These are phyloP conservation scores for Rousettus madagascariensis DNA, from an alignment of 2,797 vertebrate genomes.

Conservation along the genomic window DNA sequence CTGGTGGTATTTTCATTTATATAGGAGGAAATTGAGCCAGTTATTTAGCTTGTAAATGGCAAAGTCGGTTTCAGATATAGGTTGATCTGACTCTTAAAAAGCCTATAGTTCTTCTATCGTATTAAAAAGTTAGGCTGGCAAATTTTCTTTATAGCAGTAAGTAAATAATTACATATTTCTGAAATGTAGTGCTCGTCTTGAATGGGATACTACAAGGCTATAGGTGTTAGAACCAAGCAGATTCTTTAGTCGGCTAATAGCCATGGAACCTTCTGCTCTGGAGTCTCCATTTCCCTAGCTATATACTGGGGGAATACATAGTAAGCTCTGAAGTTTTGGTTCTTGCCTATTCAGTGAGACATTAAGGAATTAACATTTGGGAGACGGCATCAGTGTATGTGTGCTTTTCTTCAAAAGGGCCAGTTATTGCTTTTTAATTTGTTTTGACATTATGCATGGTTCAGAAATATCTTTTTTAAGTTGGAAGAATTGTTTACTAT, in stretches of 20 bases:
- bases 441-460: not conserved
- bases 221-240: not conserved
- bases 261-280: not conserved
- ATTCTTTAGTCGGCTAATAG: not conserved
- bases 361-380: not conserved
- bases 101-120: not conserved
- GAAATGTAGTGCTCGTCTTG: not conserved
- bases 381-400: not conserved
- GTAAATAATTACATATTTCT: conserved; percentile 20
- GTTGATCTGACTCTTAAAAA: conserved; percentile 15
- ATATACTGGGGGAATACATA: not conserved
- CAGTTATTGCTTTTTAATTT: conserved; percentile 23
- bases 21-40: not conserved
- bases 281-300: not conserved
- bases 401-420: not conserved
- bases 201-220: not conserved
- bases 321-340: not conserved
- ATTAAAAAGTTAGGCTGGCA: not conserved
- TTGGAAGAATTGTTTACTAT: not conserved
- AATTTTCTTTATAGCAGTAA: conserved; percentile 38
- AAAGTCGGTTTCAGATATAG: not conserved
- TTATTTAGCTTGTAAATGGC: conserved; percentile 32
- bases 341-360: not conserved
- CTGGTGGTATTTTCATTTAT: not conserved
- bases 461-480: conserved; percentile 17